phyloP scores from a whole-genome alignment of 2,113 vertebrate genomes.

The Bubo bubo region DNA sequence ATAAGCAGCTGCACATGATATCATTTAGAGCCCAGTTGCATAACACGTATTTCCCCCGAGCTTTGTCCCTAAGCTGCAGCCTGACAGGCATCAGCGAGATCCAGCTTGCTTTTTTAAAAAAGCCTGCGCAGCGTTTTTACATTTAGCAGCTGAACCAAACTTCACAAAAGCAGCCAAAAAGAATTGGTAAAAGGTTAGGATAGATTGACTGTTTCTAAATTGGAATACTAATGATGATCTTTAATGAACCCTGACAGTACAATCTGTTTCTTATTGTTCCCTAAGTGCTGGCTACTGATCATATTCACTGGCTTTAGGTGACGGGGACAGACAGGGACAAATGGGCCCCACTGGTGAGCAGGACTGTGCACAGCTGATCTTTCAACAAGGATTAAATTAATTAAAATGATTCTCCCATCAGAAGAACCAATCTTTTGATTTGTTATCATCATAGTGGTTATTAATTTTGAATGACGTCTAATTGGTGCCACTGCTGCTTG shows the following conservation, averaged over 20 bases:
- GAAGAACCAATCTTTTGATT: slow-evolving; percentile 80
- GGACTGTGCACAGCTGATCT: slow-evolving; percentile 85
- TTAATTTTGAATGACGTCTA: slow-evolving; percentile 80
- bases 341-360: slow-evolving; percentile 79
- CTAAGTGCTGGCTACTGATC: slow-evolving; percentile 85
- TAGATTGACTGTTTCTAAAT: slow-evolving; percentile 81
- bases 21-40: slow-evolving; percentile 43
- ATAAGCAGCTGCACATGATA: slow-evolving; percentile 69
- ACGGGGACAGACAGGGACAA: slow-evolving; percentile 73
- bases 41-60: slow-evolving; percentile 51
- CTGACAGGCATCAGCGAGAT: slow-evolving; percentile 73
- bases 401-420: slow-evolving; percentile 84
- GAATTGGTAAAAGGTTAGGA: slow-evolving; percentile 76
- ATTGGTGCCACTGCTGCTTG: slow-evolving; percentile 76
- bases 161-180: slow-evolving; percentile 74
- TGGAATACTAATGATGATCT: slow-evolving; percentile 98
- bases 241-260: slow-evolving; percentile 99
- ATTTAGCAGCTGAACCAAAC: slow-evolving; percentile 80
- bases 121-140: slow-evolving; percentile 51
- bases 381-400: slow-evolving; percentile 94
- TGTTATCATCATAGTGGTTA: slow-evolving; percentile 78
- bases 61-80: slow-evolving; percentile 64
- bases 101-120: slow-evolving; percentile 9
- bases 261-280: slow-evolving; percentile 98
- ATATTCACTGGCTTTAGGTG: slow-evolving; percentile 80